phyloP scores from a whole-genome alignment of 2,888 invertebrate species.

The Oligia fasciuncula region DNA sequence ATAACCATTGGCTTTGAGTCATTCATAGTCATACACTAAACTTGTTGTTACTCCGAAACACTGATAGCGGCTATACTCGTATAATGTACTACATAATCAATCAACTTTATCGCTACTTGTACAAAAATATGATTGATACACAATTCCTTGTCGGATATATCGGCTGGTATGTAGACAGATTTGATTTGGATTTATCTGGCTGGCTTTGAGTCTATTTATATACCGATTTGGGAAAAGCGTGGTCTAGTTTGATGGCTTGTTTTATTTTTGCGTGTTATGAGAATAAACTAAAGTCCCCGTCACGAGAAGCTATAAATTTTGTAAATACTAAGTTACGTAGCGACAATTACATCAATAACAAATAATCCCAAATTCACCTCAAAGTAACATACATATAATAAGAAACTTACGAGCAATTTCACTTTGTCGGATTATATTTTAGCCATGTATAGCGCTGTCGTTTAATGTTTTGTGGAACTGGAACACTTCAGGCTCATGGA shows the following conservation, averaged over 20 bases:
- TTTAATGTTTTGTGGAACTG: no score
- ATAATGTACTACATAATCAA: constrained; percentile 46
- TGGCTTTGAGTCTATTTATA: constrained; percentile 39
- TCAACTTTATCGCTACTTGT: constrained; percentile 57
- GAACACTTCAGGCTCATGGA: no score
- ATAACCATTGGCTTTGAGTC: not conserved
- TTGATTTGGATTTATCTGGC: constrained; percentile 41
- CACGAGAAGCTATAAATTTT: no score
- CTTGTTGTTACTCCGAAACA: constrained; percentile 27
- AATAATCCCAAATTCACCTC: no score
- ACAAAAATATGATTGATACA: constrained; percentile 51
- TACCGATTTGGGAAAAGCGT: constrained; percentile 7
- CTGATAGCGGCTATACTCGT: constrained; percentile 48
- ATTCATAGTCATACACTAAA: constrained; percentile 26
- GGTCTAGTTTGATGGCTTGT: not conserved
- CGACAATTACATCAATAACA: no score
- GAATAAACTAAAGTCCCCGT: no score
- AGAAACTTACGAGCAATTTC: no score
- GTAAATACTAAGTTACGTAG: no score
- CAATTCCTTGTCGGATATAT: constrained; percentile 48
- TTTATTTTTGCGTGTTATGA: constrained; percentile 7
- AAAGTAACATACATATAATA: no score
- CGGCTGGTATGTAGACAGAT: constrained; percentile 33
- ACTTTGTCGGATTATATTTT: no score
- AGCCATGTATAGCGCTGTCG: no score